Evolutionary conservation across 2,888 invertebrate species (phyloP).

Genomic region (Iphiclides podalirius): DNA sequence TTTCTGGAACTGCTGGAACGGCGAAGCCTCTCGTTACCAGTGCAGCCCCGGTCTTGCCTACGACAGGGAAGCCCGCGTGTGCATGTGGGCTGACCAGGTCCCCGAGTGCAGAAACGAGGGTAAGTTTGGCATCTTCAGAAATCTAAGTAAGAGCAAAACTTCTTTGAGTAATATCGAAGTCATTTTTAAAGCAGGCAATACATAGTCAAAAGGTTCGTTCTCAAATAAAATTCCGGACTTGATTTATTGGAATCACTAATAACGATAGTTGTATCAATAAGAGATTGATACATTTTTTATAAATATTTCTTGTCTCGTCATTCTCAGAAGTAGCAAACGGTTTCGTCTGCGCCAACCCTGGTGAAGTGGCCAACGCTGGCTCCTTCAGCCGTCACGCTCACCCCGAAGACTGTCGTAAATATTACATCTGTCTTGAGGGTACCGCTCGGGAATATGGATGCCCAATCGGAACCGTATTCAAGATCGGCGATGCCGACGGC

Average conservation of each 20-base stretch:
- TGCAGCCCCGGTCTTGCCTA: constrained; percentile 97
- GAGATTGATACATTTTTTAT: no score
- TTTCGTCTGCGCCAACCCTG: constrained; percentile 91
- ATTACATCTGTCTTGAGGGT: constrained; percentile 95
- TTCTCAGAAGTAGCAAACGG: constrained; percentile 93
- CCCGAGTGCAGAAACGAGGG: constrained; percentile 95
- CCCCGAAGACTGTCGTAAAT: constrained; percentile 96
- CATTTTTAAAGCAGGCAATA: no score
- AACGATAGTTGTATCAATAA: no score
- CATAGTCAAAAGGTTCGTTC: no score
- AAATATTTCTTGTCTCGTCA: constrained; percentile 44
- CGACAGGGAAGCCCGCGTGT: constrained; percentile 94
- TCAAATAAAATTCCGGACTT: no score
- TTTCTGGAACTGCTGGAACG: constrained; percentile 99
- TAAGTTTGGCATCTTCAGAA: no score
- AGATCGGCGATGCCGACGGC: constrained; percentile 94
- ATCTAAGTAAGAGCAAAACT: no score
- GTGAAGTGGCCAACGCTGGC: constrained; percentile 90
- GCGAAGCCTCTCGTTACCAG: constrained; percentile 95
- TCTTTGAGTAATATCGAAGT: no score
- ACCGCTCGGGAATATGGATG: constrained; percentile 96
- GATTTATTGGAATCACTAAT: no score
- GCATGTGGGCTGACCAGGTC: constrained; percentile 98
- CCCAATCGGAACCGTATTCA: constrained; percentile 97
- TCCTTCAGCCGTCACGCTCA: constrained; percentile 97